Base-by-base conservation (phyloP, 2,113 vertebrate species). In the Zapus hudsonius region DNA sequence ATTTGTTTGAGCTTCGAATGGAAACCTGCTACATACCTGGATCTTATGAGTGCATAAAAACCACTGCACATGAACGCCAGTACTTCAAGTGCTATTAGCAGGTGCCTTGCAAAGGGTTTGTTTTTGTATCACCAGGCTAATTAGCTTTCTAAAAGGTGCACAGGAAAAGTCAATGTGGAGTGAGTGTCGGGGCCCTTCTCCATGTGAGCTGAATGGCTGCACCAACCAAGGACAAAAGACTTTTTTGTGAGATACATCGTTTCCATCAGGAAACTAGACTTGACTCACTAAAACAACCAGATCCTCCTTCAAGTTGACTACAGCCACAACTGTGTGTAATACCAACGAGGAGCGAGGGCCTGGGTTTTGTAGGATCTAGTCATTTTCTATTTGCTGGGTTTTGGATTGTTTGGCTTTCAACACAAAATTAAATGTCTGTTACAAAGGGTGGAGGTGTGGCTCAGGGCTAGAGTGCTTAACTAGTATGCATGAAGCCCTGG, bases 1-100 rank as follows among this genome's bases (percentile, higher is more conserved):
- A 95, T 93, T 84, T 59, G 84, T 81, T 67, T 96, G 69, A 90
- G 57, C 38, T 90, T 74, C 61, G 20, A 87, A 3, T 91, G 29
- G 36, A 22, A 94, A 78, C 27, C 36, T 55, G 73, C 47, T 61
- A 81, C 20, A 89, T 12, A 80, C 2, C 3, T 81, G 73, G 55
- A 87, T 64, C 47, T 92, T 89, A 47, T 1, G 11, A 94, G 31
- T 76, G 33, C 69, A 85, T 57, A 44, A 75, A 67, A 55, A 67
- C 61, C 47, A 36, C 59, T 70, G 76, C 87, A 84, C 73, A 33
- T 57, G 23, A 88, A 75, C 72, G 84, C 84, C 36, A 66, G 59
- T 52, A 85, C 40, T 94, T 69, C 20, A 86, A 92, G 63, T 52
- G 47, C 33, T 70, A 73, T n/a, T 63, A 95, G 84, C 47, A 78